Base-by-base conservation (phyloP, 1,140 invertebrate species). In the Drosophila ogumai region DNA sequence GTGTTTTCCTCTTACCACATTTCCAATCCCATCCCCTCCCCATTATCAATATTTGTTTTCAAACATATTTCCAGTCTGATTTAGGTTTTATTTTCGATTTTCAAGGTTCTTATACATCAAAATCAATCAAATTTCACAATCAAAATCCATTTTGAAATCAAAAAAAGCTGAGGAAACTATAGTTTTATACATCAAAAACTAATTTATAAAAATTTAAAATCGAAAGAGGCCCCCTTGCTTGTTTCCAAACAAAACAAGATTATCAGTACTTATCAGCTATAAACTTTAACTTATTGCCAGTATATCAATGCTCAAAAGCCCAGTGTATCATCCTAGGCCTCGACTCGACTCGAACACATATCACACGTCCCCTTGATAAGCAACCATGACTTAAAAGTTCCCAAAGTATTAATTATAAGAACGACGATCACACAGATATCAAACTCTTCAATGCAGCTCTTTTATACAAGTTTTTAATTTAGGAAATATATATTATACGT, bases 361-460 rank as follows among this genome's bases (percentile, higher is more conserved):
- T 90, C 85, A 90, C 74, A 60, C 46, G 76, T 63, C 81, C 75
- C 77, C 67, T 72, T 59, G n/a, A 57, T 31, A 72, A 52, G 75
- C 46, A 73, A 74, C 47, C 64, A 78, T 67, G 71, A 82, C 75
- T 44, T 71, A 56, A 56, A 81, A 88, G 77, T 88, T 88, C 85
- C 80, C 84, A 88, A 88, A 88, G 84, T 88, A 84, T 90, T 90
- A 88, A 65, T 66, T 75, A 61, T 90, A 90, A 84, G 78, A 72
- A 63, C 74, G 57, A 55, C 64, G 44, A 49, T 59, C 61, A 41
- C 50, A 43, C 47, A 69, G 61, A 73, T 49, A 59, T 69, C 65
- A 69, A 55, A 54, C 46, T 75, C 66, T 74, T 67, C 46, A 75
- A 65, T 75, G 66, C 85, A 79, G 68, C 54, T 75, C 77, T 71